Conservation (phyloP, 2,797 vertebrate genomes). For the Notoglanidium macrostoma region DNA sequence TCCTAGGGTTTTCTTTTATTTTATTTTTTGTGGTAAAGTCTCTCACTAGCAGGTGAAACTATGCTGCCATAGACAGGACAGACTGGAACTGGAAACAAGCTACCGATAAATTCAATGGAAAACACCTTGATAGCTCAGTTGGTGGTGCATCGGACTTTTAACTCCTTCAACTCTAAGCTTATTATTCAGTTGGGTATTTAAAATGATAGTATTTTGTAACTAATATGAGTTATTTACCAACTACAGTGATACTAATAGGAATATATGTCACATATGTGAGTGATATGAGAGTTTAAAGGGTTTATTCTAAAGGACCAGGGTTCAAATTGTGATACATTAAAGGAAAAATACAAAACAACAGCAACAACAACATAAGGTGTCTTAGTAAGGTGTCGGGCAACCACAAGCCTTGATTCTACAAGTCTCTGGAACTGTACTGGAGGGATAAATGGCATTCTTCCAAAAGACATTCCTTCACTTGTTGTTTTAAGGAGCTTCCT, state of each 20-base stretch:
- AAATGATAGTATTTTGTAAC: background rate
- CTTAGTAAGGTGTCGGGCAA: background rate
- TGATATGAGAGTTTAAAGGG: too few relatives aligned
- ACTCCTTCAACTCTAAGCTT: background rate
- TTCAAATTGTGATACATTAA: background rate
- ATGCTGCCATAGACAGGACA: background rate
- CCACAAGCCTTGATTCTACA: background rate
- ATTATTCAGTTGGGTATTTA: background rate
- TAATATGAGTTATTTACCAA: background rate
- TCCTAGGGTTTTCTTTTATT: background rate
- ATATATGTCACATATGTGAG: background rate
- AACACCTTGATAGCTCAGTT: background rate
- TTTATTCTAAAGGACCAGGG: background rate
- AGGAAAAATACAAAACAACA: background rate
- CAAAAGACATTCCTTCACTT: background rate
- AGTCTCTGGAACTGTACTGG: background rate
- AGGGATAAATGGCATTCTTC: background rate
- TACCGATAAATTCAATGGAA: background rate
- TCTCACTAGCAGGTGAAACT: background rate
- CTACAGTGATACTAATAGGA: too few relatives aligned
- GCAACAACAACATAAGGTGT: background rate
- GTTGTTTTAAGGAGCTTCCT: background rate
- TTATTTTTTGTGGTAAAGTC: background rate
- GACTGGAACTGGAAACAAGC: background rate
- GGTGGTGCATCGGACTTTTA: background rate